Conservation (phyloP, 2,888 invertebrate genomes). For the Lysandra bellargus region DNA sequence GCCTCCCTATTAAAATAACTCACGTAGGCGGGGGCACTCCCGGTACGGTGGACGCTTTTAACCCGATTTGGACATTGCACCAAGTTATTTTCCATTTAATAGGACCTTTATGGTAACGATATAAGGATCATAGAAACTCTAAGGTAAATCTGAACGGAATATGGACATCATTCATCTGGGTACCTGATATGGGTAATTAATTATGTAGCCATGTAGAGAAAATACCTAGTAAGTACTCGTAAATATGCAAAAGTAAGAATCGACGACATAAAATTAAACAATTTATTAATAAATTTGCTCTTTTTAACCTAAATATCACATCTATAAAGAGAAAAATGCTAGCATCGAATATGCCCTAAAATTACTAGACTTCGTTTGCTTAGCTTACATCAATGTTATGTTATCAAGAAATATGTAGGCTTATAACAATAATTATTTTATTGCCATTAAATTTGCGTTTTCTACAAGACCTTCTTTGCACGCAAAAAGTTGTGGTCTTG, state of each 20-base stretch:
- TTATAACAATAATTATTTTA: neutral
- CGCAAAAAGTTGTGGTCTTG: neutral
- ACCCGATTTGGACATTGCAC: neutral
- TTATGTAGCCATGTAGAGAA: neutral
- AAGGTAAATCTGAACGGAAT: neutral
- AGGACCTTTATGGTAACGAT: neutral
- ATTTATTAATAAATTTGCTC: too few relatives aligned
- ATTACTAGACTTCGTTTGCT: too few relatives aligned
- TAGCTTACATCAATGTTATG: neutral
- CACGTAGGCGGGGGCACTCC: constrained; percentile 35
- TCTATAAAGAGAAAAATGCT: too few relatives aligned
- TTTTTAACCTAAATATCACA: too few relatives aligned
- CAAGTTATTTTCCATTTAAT: neutral
- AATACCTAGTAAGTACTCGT: neutral
- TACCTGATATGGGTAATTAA: neutral
- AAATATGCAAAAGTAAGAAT: neutral
- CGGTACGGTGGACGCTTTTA: constrained; percentile 21
- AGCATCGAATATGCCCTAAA: too few relatives aligned
- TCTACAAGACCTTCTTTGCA: neutral
- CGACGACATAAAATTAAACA: neutral
- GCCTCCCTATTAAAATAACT: constrained; percentile 43
- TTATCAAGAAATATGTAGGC: neutral
- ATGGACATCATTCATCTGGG: neutral
- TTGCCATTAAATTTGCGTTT: neutral
- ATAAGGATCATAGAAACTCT: too few relatives aligned